phyloP scores from a whole-genome alignment of 2,113 vertebrate species.

The Trachemys scripta region DNA sequence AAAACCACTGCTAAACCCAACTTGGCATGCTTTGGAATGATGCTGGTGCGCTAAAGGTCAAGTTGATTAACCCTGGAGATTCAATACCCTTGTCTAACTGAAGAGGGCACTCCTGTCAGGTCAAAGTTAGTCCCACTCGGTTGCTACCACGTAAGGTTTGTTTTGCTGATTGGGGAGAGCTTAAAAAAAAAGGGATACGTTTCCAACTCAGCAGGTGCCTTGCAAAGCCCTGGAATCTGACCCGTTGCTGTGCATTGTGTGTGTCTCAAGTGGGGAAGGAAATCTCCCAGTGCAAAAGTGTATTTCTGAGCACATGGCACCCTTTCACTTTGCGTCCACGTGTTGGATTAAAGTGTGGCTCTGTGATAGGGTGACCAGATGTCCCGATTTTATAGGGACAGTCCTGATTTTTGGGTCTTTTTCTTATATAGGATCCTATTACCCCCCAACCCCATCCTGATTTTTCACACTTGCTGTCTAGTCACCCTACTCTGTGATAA shows the following conservation, averaged over 20 bases:
- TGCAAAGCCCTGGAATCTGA: conserved; percentile 16
- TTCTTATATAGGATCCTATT: no score
- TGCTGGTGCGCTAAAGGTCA: conserved; percentile 5
- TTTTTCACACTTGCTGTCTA: no score
- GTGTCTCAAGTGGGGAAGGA: not conserved
- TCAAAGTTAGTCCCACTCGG: conserved; percentile 2
- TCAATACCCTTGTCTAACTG: conserved; percentile 54
- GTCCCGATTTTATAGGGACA: no score
- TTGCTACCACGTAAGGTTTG: not conserved
- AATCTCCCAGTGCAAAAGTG: not conserved
- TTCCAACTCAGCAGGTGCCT: conserved; percentile 43
- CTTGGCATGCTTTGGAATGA: conserved; percentile 33
- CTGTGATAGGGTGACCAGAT: not conserved
- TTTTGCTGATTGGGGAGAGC: not conserved
- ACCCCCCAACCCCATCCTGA: no score
- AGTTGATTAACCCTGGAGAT: not conserved
- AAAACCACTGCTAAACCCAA: conserved; percentile 38
- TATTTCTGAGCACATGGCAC: conserved; percentile 20
- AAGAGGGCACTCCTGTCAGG: conserved; percentile 73
- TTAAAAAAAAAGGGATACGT: not conserved
- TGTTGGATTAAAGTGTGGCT: conserved; percentile 51
- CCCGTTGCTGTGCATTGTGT: accelerated
- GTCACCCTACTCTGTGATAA: not conserved
- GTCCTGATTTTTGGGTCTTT: no score
- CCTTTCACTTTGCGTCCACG: conserved; percentile 19